Conservation (phyloP, 2,797 vertebrate species). For the Sorex maritimensis region DNA sequence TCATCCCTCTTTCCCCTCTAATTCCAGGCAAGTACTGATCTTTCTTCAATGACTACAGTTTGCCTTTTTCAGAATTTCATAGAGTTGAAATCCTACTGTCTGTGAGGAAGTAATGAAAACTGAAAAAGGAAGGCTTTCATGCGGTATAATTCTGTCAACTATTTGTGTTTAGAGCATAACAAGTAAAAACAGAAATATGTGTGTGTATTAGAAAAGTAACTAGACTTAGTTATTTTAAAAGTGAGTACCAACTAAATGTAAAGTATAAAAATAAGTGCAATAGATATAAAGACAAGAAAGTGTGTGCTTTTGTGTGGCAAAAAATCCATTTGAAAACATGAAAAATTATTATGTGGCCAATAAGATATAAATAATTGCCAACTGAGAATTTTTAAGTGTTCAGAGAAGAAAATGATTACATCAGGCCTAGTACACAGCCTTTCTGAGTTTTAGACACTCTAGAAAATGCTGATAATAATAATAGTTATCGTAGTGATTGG, state of each 20-base stretch:
- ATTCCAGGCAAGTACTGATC: neutral
- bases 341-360: neutral
- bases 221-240: slow-evolving; percentile 15
- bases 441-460: neutral
- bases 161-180: neutral
- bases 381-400: neutral
- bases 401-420: slow-evolving; percentile 25
- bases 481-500: neutral
- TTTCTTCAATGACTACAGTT: neutral
- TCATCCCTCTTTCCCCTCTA: neutral
- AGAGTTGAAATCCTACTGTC: neutral
- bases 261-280: neutral
- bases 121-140: neutral
- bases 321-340: neutral
- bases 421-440: neutral
- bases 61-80: neutral
- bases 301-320: neutral
- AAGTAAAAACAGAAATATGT: slow-evolving; percentile 39
- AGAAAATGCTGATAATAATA: neutral
- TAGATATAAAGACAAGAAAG: neutral
- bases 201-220: slow-evolving; percentile 28
- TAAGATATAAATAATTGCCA: neutral
- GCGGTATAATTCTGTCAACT: neutral
- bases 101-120: slow-evolving; percentile 52
- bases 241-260: neutral